These are phyloP conservation scores for Periophthalmus magnuspinnatus DNA, from an alignment of 2,797 vertebrate genomes.

Conservation along the genomic window DNA sequence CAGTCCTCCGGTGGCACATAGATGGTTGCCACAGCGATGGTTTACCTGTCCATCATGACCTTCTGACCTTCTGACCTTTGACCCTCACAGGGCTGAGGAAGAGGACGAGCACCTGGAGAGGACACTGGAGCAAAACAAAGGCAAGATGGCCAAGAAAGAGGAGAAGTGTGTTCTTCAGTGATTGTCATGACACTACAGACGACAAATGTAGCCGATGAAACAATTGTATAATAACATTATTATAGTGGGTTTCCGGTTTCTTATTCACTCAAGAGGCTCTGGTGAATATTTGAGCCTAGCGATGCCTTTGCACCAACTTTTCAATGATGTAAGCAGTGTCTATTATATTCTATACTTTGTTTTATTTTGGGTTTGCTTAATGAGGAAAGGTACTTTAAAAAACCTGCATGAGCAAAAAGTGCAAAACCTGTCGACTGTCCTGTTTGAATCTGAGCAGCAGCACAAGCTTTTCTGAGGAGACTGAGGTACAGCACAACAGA, in stretches of 20 bases:
- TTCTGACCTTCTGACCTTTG: conserved; percentile 65
- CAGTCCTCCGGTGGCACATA: conserved; percentile 39
- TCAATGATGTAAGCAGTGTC: conserved; percentile 50
- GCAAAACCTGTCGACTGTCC: conserved; percentile 15
- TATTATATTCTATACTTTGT: conserved; percentile 32
- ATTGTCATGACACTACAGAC: conserved; percentile 57
- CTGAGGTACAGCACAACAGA: conserved; percentile 66
- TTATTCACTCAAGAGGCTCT: conserved; percentile 31
- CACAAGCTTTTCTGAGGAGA: conserved; percentile 27
- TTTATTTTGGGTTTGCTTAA: conserved; percentile 47
- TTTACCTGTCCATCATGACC: conserved; percentile 31
- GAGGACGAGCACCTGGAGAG: conserved; percentile 98
- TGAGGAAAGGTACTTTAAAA: conserved; percentile 68
- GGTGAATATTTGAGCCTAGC: conserved; percentile 15
- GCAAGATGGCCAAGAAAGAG: conserved; percentile 99
- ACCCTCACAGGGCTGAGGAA: conserved; percentile 88
- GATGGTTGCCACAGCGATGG: conserved; percentile 13
- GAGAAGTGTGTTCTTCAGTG: conserved; percentile 96
- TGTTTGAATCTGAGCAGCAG: conserved; percentile 31
- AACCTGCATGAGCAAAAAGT: conserved; percentile 29
- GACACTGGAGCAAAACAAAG: conserved; percentile 99
- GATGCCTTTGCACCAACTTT: conserved; percentile 61
- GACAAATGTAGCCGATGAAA: conserved; percentile 63
- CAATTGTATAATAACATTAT: conserved; percentile 56
- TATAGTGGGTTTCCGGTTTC: conserved; percentile 35